Conservation (phyloP, 2,113 vertebrate species). For the Meriones unguiculatus region DNA sequence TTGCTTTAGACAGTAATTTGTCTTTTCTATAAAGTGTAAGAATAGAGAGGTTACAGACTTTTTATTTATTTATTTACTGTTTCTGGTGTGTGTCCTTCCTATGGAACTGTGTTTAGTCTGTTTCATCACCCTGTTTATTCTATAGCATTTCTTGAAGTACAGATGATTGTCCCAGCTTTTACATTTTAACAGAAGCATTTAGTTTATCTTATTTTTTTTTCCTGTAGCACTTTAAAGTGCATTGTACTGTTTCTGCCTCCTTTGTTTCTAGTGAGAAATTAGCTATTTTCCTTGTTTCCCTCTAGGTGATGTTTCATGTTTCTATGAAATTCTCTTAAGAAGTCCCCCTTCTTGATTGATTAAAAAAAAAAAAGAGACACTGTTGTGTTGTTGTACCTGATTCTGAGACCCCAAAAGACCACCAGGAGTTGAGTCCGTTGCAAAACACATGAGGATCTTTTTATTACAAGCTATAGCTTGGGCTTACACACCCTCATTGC, state of each 20-base stretch:
- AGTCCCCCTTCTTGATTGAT: conserved; percentile 4
- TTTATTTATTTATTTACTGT: background rate
- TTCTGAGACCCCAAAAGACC: too few species aligned
- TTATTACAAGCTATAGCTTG: too few species aligned
- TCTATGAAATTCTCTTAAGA: background rate
- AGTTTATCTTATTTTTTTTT: background rate
- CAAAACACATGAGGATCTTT: too few species aligned
- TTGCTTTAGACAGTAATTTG: background rate
- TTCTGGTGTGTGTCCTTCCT: background rate
- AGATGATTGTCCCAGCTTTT: background rate
- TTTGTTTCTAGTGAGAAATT: conserved; percentile 26
- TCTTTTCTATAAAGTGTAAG: background rate
- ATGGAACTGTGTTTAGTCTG: background rate
- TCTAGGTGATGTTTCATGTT: background rate
- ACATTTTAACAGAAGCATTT: conserved; percentile 42
- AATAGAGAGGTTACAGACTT: background rate
- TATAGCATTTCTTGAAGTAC: background rate
- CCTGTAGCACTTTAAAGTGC: background rate
- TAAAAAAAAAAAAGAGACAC: background rate
- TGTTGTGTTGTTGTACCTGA: background rate
- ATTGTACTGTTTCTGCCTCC: background rate
- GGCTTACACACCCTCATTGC: too few species aligned
- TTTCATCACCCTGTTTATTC: background rate
- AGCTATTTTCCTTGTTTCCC: background rate
- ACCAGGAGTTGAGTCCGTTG: too few species aligned